Conservation (phyloP, 2,797 vertebrate species). For the Coregonus suidteri region DNA sequence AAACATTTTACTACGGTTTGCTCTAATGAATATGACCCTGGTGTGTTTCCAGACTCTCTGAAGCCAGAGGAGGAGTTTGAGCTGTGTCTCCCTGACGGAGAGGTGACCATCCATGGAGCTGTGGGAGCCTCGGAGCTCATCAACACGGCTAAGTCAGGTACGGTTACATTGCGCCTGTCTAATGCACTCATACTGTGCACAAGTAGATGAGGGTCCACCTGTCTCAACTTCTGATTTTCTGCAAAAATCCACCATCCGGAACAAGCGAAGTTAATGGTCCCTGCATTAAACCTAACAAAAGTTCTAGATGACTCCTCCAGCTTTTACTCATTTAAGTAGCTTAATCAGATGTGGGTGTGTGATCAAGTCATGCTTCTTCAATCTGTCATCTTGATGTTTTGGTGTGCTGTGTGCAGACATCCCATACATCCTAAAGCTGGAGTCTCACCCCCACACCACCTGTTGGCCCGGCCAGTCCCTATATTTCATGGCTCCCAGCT, state of each 20-base stretch:
- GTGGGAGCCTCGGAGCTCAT: constrained; percentile 94
- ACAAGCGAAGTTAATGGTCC: too few relatives aligned
- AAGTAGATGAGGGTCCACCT: not conserved
- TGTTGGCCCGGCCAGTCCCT: constrained; percentile 97
- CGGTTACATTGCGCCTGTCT: constrained; percentile 11
- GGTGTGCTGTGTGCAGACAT: constrained; percentile 78
- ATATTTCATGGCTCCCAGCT: constrained; percentile 96
- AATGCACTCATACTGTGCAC: not conserved
- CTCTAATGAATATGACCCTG: too few relatives aligned
- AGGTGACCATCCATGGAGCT: constrained; percentile 95
- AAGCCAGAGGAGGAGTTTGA: constrained; percentile 95
- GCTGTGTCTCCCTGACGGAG: constrained; percentile 93
- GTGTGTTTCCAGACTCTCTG: constrained; percentile 78
- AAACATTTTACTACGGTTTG: too few relatives aligned
- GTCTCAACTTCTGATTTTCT: too few relatives aligned
- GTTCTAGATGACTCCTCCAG: too few relatives aligned
- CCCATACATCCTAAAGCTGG: constrained; percentile 95
- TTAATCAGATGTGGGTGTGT: too few relatives aligned
- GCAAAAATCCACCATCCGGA: too few relatives aligned
- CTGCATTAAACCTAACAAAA: too few relatives aligned
- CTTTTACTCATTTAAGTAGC: too few relatives aligned
- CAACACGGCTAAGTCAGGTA: constrained; percentile 98
- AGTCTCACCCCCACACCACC: constrained; percentile 95
- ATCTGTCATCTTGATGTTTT: not conserved
- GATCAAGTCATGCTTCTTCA: not conserved